A percentile compares a stretch with the other conserved stretches of the same genome.
phyloP scores from a whole-genome alignment of 1,140 invertebrate genomes.

The Aphelenchoides besseyi region DNA sequence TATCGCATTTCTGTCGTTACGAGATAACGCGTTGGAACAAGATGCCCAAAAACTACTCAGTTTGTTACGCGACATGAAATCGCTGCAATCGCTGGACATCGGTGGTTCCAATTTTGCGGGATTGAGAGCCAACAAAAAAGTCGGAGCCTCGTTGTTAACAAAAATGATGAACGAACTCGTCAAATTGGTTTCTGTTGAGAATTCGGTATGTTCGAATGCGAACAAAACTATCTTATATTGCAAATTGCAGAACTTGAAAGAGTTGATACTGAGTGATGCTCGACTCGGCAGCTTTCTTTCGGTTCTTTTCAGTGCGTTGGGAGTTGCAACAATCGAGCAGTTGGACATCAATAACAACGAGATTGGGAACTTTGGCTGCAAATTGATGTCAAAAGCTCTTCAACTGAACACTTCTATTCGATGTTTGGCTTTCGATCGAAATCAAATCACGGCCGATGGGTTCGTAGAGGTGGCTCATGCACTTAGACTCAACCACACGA shows the following conservation, averaged over 20 bases:
- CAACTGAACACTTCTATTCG: slow-evolving; percentile 55
- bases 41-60: slow-evolving; percentile 39
- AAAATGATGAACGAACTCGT: slow-evolving; percentile 53
- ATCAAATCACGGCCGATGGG: slow-evolving; percentile 58
- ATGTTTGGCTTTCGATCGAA: slow-evolving; percentile 51
- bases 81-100: slow-evolving; percentile 45
- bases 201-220: slow-evolving; percentile 39
- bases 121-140: slow-evolving; percentile 46
- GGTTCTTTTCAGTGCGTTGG: slow-evolving; percentile 57
- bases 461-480: slow-evolving; percentile 55
- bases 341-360: slow-evolving; percentile 59
- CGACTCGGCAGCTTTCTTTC: slow-evolving; percentile 45
- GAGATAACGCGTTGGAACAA: slow-evolving; percentile 53
- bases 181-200: slow-evolving; percentile 50
- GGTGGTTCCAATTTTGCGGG: slow-evolving; percentile 53
- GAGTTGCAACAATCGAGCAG: slow-evolving; percentile 36
- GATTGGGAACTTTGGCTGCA: slow-evolving; percentile 52
- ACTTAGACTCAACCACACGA: slow-evolving; percentile 45
- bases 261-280: slow-evolving; percentile 53
- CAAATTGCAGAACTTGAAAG: slow-evolving; percentile 46
- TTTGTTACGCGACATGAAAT: slow-evolving; percentile 34
- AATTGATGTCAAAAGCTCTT: slow-evolving; percentile 57
- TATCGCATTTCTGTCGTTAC: slow-evolving; percentile 42
- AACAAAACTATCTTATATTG: slow-evolving; percentile 19
- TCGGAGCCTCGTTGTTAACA: slow-evolving; percentile 30